Evolutionary conservation across 2,888 invertebrate species (phyloP).

Genomic region (Mimachlamys varia): DNA sequence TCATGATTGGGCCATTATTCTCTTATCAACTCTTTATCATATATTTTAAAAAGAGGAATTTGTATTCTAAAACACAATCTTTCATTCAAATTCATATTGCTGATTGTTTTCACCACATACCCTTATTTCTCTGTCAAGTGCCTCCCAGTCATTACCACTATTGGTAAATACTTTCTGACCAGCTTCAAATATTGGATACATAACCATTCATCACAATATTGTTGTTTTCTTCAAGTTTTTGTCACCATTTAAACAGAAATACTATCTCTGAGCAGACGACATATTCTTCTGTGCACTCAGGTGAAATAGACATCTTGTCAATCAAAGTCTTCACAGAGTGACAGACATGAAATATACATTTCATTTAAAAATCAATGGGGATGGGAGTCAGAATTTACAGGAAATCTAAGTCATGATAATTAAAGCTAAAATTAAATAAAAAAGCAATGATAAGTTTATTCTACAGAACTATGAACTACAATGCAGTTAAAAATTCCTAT

Average conservation of each 20-base stretch:
- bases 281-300: slow-evolving; percentile 19
- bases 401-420: neutral
- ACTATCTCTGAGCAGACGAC: slow-evolving; percentile 28
- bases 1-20: neutral
- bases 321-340: slow-evolving; percentile 39
- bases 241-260: slow-evolving; percentile 27
- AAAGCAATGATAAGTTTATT: too few species aligned
- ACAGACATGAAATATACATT: slow-evolving; percentile 31
- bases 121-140: slow-evolving; percentile 52
- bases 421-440: too few species aligned
- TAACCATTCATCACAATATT: slow-evolving; percentile 37
- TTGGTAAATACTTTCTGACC: slow-evolving; percentile 50
- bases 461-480: too few species aligned
- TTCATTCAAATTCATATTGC: neutral
- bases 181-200: slow-evolving; percentile 54
- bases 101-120: slow-evolving; percentile 44
- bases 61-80: neutral
- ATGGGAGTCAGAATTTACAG: neutral
- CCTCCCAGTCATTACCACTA: slow-evolving; percentile 50
- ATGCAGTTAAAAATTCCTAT: too few species aligned
- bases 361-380: neutral
- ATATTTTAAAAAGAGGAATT: neutral
- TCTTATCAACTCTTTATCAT: neutral
- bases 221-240: slow-evolving; percentile 18
- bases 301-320: slow-evolving; percentile 49